Conservation (phyloP, 2,113 vertebrate species). For the Pleuronectes platessa region DNA sequence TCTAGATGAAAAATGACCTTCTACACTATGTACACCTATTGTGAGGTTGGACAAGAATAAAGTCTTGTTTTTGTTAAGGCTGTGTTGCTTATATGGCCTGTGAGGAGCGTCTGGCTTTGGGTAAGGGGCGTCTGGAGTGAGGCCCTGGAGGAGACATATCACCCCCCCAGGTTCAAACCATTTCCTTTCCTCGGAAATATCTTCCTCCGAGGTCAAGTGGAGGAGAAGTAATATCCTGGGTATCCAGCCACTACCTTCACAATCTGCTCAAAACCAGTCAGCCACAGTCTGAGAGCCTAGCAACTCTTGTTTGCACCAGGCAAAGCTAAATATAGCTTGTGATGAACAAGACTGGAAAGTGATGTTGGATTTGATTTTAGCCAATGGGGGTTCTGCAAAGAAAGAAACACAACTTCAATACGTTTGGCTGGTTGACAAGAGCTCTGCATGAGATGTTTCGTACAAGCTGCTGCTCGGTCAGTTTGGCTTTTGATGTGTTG, state of each 20-base stretch:
- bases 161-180: constrained; percentile 39
- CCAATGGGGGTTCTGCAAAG: constrained; percentile 17
- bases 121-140: constrained; percentile 20
- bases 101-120: constrained; percentile 8
- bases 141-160: constrained; percentile 36
- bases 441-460: constrained; percentile 2
- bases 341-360: constrained; percentile 17
- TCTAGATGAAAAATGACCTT: background rate
- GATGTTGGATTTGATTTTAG: constrained; percentile 10
- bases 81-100: constrained; percentile 8
- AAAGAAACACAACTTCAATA: constrained; percentile 19
- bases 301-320: constrained; percentile 31
- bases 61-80: background rate
- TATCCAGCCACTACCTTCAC: constrained; percentile 20
- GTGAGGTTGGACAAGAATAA: background rate
- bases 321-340: constrained; percentile 45
- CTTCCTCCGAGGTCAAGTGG: constrained; percentile 43
- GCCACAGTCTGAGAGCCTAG: constrained; percentile 30
- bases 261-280: constrained; percentile 38
- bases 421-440: constrained; percentile 14
- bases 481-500: background rate
- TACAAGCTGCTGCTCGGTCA: constrained; percentile 22
- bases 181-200: constrained; percentile 51
- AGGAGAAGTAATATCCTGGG: constrained; percentile 33
- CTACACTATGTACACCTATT: background rate